Evolutionary conservation across 2,113 vertebrate genomes (phyloP).

Genomic region (Melierax canorus): DNA sequence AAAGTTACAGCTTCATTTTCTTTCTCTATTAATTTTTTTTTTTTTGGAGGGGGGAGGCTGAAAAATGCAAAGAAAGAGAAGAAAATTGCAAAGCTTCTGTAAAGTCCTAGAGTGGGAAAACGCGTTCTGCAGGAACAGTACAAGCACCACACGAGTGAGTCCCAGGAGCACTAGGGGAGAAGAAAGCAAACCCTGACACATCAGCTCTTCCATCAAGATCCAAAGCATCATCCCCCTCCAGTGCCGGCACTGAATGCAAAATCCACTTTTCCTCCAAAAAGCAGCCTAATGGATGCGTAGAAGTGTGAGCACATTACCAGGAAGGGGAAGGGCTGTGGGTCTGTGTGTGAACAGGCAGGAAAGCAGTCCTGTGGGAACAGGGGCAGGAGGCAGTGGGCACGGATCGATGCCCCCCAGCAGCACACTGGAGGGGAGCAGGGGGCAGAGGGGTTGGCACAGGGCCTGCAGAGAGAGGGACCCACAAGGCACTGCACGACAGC

Average conservation of each 20-base stretch:
- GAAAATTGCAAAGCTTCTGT: not conserved
- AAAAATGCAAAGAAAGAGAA: not conserved
- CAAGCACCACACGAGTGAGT: not conserved
- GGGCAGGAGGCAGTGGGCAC: not conserved
- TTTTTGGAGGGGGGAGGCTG: not conserved
- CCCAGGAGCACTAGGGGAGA: not conserved
- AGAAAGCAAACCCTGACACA: not conserved
- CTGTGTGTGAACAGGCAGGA: not conserved
- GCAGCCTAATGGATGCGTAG: not conserved
- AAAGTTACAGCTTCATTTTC: not conserved
- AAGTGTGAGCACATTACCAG: not conserved
- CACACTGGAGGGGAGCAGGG: not conserved
- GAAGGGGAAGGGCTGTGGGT: not conserved
- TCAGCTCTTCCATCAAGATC: not conserved
- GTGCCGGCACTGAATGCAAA: not conserved
- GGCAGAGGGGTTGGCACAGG: not conserved
- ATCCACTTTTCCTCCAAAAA: slow-evolving; percentile 15
- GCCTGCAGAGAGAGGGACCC: not conserved
- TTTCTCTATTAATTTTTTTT: not conserved
- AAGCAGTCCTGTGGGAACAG: not conserved
- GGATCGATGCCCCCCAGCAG: not conserved
- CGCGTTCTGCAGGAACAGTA: not conserved
- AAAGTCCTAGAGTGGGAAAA: not conserved
- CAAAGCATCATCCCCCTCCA: not conserved
- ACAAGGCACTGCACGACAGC: too few relatives aligned